phyloP scores from a whole-genome alignment of 2,113 vertebrate species.

The Nettapus auritus region DNA sequence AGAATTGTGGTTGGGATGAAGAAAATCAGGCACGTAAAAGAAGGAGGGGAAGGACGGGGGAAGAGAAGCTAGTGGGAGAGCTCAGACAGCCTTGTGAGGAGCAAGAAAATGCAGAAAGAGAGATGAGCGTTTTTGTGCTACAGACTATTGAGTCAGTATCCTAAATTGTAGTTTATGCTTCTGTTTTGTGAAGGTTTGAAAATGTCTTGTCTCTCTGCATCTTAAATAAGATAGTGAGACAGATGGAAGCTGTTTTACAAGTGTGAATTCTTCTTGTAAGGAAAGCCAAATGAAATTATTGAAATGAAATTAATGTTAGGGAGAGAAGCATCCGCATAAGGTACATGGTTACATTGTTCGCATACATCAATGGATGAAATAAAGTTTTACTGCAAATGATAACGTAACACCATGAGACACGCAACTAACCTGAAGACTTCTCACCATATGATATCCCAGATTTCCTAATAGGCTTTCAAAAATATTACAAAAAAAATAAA shows the following conservation, averaged over 20 bases:
- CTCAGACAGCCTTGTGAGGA: neutral
- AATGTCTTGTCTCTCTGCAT: neutral
- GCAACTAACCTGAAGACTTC: neutral
- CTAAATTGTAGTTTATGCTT: neutral
- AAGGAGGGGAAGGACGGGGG: neutral
- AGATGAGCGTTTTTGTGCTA: neutral
- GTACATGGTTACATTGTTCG: neutral
- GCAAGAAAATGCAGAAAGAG: neutral
- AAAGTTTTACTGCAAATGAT: neutral
- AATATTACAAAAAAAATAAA: neutral
- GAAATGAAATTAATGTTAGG: neutral
- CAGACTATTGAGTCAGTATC: neutral
- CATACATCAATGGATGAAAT: neutral
- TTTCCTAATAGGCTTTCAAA: neutral
- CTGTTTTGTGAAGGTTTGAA: neutral
- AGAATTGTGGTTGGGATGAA: neutral
- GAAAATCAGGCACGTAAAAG: neutral
- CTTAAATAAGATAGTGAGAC: neutral
- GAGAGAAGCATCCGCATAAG: neutral
- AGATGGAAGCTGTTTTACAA: conserved; percentile 14
- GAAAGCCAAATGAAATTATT: conserved; percentile 13
- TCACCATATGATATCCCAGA: neutral
- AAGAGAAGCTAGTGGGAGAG: neutral
- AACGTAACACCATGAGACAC: neutral
- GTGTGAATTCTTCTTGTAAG: neutral